Percentiles rank a stretch among this genome's conserved stretches.
Conservation (phyloP, 2,797 vertebrate species). For the Sebastes hubbsi region DNA sequence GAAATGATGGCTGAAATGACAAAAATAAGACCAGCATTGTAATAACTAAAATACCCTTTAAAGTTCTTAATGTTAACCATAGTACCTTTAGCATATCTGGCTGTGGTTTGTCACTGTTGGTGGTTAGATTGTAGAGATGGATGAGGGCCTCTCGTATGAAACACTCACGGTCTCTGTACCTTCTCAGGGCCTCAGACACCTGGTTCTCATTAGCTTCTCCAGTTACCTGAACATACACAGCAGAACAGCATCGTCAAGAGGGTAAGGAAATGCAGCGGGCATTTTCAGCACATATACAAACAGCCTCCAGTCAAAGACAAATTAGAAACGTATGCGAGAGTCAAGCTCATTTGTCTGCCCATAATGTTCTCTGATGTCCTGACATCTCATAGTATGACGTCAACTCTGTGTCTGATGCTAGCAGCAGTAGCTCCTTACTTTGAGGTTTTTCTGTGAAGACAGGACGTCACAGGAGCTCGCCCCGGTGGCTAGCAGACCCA, state of each 20-base stretch:
- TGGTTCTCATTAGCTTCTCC: constrained; percentile 94
- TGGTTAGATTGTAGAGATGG: constrained; percentile 90
- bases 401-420: background rate
- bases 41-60: background rate
- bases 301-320: constrained; percentile 37
- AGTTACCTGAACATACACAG: constrained; percentile 86
- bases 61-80: background rate
- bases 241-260: constrained; percentile 33
- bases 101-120: constrained; percentile 88
- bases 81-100: constrained; percentile 92
- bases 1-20: background rate
- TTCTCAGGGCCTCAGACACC: constrained; percentile 92
- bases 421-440: constrained; percentile 78
- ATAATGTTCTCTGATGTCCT: background rate
- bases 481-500: constrained; percentile 92
- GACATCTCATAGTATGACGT: background rate
- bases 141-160: constrained; percentile 92
- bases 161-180: constrained; percentile 92
- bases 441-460: constrained; percentile 86
- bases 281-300: constrained; percentile 26
- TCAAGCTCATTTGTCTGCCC: background rate
- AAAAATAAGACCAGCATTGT: background rate
- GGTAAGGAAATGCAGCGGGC: constrained; percentile 48
- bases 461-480: constrained; percentile 89
- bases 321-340: constrained; percentile 42